Evolutionary conservation across 2,888 invertebrate species (phyloP), one percentile per base, ranked within the genome.

Genomic region (Hirtodrosophila histrioides): DNA sequence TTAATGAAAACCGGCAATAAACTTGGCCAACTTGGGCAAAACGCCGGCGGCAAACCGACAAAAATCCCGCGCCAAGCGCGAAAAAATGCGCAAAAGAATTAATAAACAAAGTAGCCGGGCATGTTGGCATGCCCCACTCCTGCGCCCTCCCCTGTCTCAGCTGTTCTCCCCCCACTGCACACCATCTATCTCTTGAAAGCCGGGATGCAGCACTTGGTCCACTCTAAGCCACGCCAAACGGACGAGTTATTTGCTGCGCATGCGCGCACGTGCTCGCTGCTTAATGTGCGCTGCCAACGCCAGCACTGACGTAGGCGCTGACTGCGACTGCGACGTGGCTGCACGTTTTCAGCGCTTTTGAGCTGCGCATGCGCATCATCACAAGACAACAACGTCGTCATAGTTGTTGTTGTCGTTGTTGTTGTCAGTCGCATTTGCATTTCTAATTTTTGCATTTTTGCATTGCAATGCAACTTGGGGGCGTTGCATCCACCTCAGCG

Each of bases 1-100:
- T 79, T 82, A 88, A 86, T 85, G 85, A 87, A 86, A 89, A 85
- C 89, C 85, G 82, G 85, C 89, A 86, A 87, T 80, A 88, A 86
- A 80, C 70, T 85, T 81, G 75, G 72, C 69, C 72, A 69, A 44
- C 58, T 58, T 48, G 57, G 6, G 27, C 57, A 53, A 72, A 80
- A 68, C 56, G 84, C 88, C 88, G 86, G 27, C 78, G 84, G 85
- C 72, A 46, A 74, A 75, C 43, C 64, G 60, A 57, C 46, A 46
- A 54, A 65, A 53, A 56, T 75, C 45, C 65, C 50, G 54, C 61
- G 60, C 41, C 69, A 80, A 86, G 86, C 86, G 86, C 77, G 84
- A 88, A 83, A 87, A 88, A 80, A 84, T 84, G 88, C 88, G 86
- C 86, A 83, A 77, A 88, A 78, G 81, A 86, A 84, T 88, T 84